These are phyloP conservation scores for Drosophila littoralis DNA, from an alignment of 1,140 invertebrate species.

Conservation along the genomic window DNA sequence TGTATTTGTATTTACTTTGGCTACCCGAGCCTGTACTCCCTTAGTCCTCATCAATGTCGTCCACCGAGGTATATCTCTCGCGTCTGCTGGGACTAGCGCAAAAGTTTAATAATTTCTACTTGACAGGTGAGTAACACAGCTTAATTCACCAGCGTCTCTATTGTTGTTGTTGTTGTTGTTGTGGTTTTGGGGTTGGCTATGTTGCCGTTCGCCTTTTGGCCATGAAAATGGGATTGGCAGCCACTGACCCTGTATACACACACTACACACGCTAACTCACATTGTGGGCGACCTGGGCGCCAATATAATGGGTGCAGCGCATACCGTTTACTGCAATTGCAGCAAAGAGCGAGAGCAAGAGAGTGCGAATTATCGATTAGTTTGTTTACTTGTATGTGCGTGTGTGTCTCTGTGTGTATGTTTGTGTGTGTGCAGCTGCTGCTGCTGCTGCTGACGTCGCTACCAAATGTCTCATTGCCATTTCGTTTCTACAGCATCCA, in stretches of 20 bases:
- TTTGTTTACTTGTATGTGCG: constrained; percentile 47
- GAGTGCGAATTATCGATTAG: constrained; percentile 60
- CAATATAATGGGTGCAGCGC: constrained; percentile 51
- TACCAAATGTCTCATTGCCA: constrained; percentile 39
- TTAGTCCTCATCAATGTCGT: constrained; percentile 57
- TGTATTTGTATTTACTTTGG: constrained; percentile 54
- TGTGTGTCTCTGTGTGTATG: background rate
- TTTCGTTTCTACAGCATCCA: constrained; percentile 50
- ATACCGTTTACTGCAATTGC: constrained; percentile 50
- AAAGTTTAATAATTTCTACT: constrained; percentile 94
- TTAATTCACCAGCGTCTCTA: constrained; percentile 5
- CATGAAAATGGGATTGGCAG: constrained; percentile 56
- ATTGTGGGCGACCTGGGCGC: constrained; percentile 50
- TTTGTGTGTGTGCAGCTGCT: constrained; percentile 21
- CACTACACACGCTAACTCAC: constrained; percentile 10
- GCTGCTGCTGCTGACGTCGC: constrained; percentile 37
- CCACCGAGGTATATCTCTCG: constrained; percentile 86
- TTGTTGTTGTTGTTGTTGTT: constrained; percentile 13
- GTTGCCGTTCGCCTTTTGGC: constrained; percentile 18
- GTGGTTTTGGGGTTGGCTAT: constrained; percentile 12
- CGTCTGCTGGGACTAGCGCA: constrained; percentile 90
- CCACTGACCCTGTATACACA: constrained; percentile 24
- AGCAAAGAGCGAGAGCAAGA: constrained; percentile 46
- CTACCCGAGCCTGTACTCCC: constrained; percentile 30
- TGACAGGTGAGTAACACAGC: constrained; percentile 88